phyloP scores from a whole-genome alignment of 35 echinoderm and acorn worm species.

The Ptychodera flava region DNA sequence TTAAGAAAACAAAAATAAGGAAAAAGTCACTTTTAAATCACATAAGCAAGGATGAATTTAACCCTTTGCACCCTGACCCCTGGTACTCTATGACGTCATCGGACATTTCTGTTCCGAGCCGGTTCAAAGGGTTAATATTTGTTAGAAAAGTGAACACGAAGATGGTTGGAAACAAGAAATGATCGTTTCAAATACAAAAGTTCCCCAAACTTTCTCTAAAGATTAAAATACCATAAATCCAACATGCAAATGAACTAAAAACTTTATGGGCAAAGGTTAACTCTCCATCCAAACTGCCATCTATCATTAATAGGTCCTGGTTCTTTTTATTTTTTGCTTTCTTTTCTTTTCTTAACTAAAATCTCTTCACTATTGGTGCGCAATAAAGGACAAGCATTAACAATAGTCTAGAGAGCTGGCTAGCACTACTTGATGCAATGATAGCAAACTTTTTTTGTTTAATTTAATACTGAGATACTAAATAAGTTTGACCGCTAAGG shows the following conservation, averaged over 20 bases:
- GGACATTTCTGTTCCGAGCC: too few relatives aligned
- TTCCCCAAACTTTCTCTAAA: conserved; percentile 10
- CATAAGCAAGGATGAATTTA: too few relatives aligned
- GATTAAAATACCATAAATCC: neutral
- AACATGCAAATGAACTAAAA: neutral
- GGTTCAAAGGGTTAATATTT: too few relatives aligned
- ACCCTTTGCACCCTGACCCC: too few relatives aligned
- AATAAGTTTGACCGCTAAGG: too few relatives aligned
- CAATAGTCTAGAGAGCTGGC: neutral
- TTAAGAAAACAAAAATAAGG: too few relatives aligned
- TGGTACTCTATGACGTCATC: too few relatives aligned
- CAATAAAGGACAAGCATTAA: neutral
- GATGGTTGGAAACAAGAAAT: too few relatives aligned
- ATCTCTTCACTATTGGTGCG: neutral
- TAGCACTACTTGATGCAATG: neutral
- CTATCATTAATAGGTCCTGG: neutral
- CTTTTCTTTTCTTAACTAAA: neutral
- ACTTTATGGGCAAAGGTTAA: neutral
- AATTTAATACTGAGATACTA: neutral
- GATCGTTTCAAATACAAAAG: too few relatives aligned
- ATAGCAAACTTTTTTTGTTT: neutral
- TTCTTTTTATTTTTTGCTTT: neutral
- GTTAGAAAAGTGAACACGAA: too few relatives aligned
- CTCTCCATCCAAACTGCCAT: neutral
- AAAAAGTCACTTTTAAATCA: too few relatives aligned